A percentile compares a stretch with the other conserved stretches of the same genome.
Evolutionary conservation across 2,888 invertebrate species (phyloP).

Genomic region (Kryphioiulus occultus): DNA sequence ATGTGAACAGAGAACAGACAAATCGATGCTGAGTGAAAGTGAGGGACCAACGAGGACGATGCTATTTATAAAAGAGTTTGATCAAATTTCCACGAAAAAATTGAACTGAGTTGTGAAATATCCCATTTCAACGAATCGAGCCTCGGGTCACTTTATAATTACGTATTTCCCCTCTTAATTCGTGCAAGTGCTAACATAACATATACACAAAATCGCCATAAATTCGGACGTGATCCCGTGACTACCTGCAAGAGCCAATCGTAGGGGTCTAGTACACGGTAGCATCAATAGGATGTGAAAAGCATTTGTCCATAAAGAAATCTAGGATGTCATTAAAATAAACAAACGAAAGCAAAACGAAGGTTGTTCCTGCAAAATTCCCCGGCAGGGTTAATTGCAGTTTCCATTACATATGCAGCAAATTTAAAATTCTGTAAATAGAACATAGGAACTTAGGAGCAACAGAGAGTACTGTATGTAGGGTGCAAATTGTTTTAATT

Average conservation of each 20-base stretch:
- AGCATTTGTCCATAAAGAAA: not conserved
- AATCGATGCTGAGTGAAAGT: not conserved
- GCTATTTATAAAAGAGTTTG: not conserved
- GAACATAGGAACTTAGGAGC: not conserved
- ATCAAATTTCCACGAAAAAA: not conserved
- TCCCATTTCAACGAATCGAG: not conserved
- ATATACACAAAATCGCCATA: not conserved
- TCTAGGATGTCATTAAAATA: constrained; percentile 1
- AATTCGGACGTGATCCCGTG: not conserved
- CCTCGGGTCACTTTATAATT: not conserved
- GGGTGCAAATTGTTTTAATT: too few relatives aligned
- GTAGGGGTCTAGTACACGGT: not conserved
- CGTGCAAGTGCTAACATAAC: not conserved
- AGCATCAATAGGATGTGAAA: not conserved
- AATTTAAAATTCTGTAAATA: not conserved
- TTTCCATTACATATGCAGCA: constrained; percentile 45
- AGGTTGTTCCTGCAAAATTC: not conserved
- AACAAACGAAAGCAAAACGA: not conserved
- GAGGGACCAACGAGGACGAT: not conserved
- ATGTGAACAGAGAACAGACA: not conserved
- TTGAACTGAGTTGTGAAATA: not conserved
- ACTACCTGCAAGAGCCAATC: not conserved
- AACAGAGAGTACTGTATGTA: too few relatives aligned
- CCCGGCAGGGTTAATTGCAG: not conserved
- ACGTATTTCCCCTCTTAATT: too few relatives aligned